A percentile compares a stretch with the other conserved stretches of the same genome.
Evolutionary conservation across 2,888 invertebrate genomes (phyloP).

Genomic region (Adelognathus sp.): DNA sequence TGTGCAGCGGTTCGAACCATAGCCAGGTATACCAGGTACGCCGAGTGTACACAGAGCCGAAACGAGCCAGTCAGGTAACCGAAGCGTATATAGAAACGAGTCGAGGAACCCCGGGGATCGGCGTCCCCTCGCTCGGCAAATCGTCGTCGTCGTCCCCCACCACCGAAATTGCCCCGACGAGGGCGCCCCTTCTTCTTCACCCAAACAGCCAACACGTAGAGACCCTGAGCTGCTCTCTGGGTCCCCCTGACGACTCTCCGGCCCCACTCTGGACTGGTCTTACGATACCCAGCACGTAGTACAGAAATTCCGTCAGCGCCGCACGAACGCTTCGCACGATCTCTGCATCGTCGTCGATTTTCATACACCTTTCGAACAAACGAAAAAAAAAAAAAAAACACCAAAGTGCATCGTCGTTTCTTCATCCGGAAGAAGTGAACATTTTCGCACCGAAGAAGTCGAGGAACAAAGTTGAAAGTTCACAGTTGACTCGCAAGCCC

Average conservation of each 20-base stretch:
- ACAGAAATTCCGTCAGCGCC: constrained; percentile 62
- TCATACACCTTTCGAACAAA: too few relatives aligned
- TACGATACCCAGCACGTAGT: constrained; percentile 61
- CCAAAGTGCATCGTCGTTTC: constrained; percentile 9
- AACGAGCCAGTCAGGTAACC: neutral
- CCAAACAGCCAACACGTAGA: neutral
- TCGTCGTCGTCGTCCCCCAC: neutral
- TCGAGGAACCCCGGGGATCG: neutral
- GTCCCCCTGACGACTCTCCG: constrained; percentile 47
- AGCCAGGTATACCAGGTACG: neutral
- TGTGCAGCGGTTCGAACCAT: too few relatives aligned
- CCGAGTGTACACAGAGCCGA: neutral
- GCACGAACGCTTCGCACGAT: constrained; percentile 51
- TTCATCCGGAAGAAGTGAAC: neutral
- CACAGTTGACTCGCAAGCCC: neutral
- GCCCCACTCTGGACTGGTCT: constrained; percentile 60
- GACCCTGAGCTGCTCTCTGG: constrained; percentile 44
- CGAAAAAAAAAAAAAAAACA: too few relatives aligned
- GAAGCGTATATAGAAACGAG: neutral
- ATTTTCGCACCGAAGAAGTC: neutral
- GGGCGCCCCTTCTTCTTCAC: neutral
- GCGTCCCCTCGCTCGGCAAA: constrained; percentile 7
- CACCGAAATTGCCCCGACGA: neutral
- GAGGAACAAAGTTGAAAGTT: neutral
- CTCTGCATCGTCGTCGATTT: neutral